Evolutionary conservation across 2,113 vertebrate species (phyloP).

Genomic region (Euleptes europaea): DNA sequence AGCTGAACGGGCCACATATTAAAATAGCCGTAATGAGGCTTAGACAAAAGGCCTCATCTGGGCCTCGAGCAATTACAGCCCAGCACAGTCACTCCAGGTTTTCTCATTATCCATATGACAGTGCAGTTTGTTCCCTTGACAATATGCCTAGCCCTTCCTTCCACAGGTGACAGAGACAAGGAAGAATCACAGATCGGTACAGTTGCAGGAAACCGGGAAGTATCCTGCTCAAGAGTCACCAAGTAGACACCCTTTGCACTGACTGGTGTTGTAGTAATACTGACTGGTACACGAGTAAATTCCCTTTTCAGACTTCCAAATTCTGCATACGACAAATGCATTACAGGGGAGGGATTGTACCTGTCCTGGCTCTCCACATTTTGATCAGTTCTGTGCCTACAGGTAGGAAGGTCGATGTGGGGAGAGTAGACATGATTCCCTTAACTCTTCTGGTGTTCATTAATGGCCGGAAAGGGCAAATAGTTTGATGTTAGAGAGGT

Average conservation of each 20-base stretch:
- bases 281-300: too few relatives aligned
- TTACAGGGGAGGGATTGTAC: too few relatives aligned
- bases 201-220: neutral
- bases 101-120: neutral
- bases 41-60: neutral
- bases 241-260: neutral
- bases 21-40: neutral
- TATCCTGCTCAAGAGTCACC: neutral
- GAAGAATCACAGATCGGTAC: neutral
- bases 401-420: too few relatives aligned
- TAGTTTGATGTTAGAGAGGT: too few relatives aligned
- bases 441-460: too few relatives aligned
- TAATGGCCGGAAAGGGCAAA: too few relatives aligned
- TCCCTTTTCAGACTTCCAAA: too few relatives aligned
- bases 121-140: neutral
- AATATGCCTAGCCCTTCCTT: neutral
- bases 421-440: too few relatives aligned
- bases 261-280: neutral
- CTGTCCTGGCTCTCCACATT: too few relatives aligned
- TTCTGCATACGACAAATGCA: too few relatives aligned
- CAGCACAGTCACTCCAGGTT: neutral
- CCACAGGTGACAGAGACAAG: neutral
- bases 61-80: neutral
- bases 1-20: neutral
- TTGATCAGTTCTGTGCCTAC: too few relatives aligned